phyloP scores from a whole-genome alignment of 2,113 vertebrate species.

The chimpanzee (Pan troglodytes) region NHGRI_mPanTro3-v2.1_pri NC_072401.2:183776501-183777000 shows the following conservation, averaged over 20 bases:
- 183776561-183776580: neutral
- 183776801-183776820: neutral
- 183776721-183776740: neutral
- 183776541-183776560: neutral
- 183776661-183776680: neutral
- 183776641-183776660: neutral
- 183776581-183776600: neutral
- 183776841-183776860: neutral
- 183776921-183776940: constrained; percentile 9
- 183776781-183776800: neutral
- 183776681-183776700: neutral
- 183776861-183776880: neutral
- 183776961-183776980: neutral
- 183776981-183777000: neutral
- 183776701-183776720: neutral
- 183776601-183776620: neutral
- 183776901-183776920: neutral
- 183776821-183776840: neutral
- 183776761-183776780: neutral
- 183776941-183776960: neutral
- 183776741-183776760: neutral
- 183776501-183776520: neutral
- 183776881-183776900: neutral
- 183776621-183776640: neutral
- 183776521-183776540: neutral